Base-by-base conservation (phyloP, 2,113 vertebrate genomes). In the Equus quagga region DNA sequence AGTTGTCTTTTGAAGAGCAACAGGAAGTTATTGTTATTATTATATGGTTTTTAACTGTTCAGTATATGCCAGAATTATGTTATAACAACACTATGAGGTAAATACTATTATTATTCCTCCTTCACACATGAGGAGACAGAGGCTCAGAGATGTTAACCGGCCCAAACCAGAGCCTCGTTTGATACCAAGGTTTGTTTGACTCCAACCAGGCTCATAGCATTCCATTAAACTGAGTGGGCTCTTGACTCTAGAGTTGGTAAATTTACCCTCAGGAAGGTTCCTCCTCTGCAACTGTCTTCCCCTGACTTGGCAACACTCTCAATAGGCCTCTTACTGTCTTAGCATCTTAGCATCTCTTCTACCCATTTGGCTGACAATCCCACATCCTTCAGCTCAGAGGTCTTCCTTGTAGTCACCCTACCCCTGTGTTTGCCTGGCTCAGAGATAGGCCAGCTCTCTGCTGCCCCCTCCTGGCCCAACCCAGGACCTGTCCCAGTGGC, bases 391-490 rank as follows among this genome's bases (percentile, higher is more conserved):
- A 36, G 23, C 64, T 65, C 24, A n/a, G 24, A 60, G 41, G 33
- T 86, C 44, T 94, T 46, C 60, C 54, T 64, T 64, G 4, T 18
- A 78, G 58, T 65, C 15, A 1, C 23, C 51, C 17, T 44, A 75
- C 5, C 33, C 17, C 56, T 54, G 13, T 33, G 11, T 64, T 87
- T 51, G 0, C n/a, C 2, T 2, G 70, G 24, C 46, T 90, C 69
- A 56, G 6, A 31, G 10, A 49, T 65, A 89, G 49, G 49, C 65
- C 49, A 92, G 84, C 81, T 97, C 95, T 96, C 67, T 97, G 84
- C 95, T 91, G 67, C 85, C 67, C n/a, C 78, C 89, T 95, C 17
- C 80, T 97, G 96, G 76, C 44, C 36, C 84, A 78, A 94, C 51
- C 23, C 36, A 73, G 78, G 6, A 90, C 62, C 67, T 82, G 60